A percentile compares a stretch with the other conserved stretches of the same genome.
phyloP scores from a whole-genome alignment of 2,888 invertebrate species.

The Apotomis capreana region DNA sequence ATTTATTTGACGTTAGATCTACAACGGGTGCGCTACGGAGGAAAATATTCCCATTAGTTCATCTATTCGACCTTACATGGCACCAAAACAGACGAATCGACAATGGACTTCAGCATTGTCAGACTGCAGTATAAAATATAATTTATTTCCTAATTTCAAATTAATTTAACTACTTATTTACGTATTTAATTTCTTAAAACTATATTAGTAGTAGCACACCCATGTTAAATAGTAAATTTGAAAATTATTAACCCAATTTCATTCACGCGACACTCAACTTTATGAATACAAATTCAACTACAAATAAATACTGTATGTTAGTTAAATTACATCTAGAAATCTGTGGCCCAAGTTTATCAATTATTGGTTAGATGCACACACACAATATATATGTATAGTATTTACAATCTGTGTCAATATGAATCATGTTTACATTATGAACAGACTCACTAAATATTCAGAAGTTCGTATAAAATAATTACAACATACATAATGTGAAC shows the following conservation, averaged over 20 bases:
- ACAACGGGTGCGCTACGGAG: constrained; percentile 80
- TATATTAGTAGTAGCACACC: constrained; percentile 64
- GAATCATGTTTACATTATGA: constrained; percentile 23
- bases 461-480: constrained; percentile 33
- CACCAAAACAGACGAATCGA: constrained; percentile 16
- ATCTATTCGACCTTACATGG: constrained; percentile 25
- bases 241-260: constrained; percentile 18
- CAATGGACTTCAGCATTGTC: neutral
- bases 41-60: constrained; percentile 58
- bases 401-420: constrained; percentile 37
- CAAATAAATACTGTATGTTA: constrained; percentile 19
- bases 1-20: constrained; percentile 76
- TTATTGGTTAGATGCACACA: constrained; percentile 51
- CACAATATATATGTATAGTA: constrained; percentile 42
- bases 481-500: constrained; percentile 18
- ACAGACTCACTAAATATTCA: neutral
- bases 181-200: constrained; percentile 9
- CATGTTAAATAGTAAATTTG: constrained; percentile 54
- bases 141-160: neutral
- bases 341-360: constrained; percentile 20
- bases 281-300: constrained; percentile 5
- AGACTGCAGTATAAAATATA: neutral
- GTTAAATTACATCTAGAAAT: constrained; percentile 2
- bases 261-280: constrained; percentile 7
- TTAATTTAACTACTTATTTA: neutral